Evolutionary conservation across 2,888 invertebrate genomes (phyloP).

Genomic region (Drosophila heteroneura): DNA sequence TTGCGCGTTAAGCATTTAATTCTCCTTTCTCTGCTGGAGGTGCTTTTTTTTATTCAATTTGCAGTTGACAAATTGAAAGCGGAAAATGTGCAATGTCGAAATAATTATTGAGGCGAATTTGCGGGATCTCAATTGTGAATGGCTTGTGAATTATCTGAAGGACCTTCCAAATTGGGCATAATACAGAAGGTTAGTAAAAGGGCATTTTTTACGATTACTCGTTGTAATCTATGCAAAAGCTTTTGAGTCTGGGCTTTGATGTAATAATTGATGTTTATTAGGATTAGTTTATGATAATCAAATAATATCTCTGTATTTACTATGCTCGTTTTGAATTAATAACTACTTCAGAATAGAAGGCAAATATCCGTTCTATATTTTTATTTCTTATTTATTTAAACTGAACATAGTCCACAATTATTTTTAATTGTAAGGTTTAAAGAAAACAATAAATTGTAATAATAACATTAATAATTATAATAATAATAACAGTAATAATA

Average conservation of each 20-base stretch:
- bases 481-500: not conserved
- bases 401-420: not conserved
- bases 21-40: slow-evolving; percentile 8
- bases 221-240: not conserved
- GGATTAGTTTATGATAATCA: not conserved
- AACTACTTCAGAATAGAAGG: not conserved
- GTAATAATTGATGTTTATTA: not conserved
- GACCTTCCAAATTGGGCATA: slow-evolving; percentile 1
- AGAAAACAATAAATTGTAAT: no score
- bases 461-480: not conserved
- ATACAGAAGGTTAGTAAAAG: slow-evolving; percentile 1
- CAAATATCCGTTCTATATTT: not conserved
- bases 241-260: not conserved
- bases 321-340: not conserved
- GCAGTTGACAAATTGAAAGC: slow-evolving; percentile 28
- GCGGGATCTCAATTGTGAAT: slow-evolving; percentile 13
- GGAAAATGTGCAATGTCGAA: slow-evolving; percentile 36
- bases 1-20: slow-evolving; percentile 76
- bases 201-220: not conserved
- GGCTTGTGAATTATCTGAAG: slow-evolving; percentile 21
- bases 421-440: no score
- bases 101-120: slow-evolving; percentile 40
- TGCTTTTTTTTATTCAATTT: slow-evolving; percentile 36
- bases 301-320: not conserved
- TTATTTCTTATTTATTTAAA: not conserved